Evolutionary conservation across 2,113 vertebrate species (phyloP).

Genomic region (Ophiodon elongatus): DNA sequence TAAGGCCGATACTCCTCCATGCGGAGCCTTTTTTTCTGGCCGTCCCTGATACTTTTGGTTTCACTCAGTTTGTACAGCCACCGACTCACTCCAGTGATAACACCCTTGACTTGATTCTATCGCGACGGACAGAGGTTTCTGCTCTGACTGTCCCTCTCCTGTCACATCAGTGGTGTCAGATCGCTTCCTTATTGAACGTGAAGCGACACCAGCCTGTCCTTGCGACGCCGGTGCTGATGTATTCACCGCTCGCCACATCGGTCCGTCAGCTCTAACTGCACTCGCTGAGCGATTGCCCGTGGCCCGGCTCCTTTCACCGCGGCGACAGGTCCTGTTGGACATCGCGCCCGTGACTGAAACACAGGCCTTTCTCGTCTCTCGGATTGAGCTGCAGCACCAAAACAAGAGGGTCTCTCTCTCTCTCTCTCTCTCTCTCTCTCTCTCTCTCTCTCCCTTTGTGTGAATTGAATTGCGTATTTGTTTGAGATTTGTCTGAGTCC

Average conservation of each 20-base stretch:
- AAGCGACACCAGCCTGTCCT: not conserved
- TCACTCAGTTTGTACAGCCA: not conserved
- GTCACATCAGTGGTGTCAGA: not conserved
- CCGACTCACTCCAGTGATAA: not conserved
- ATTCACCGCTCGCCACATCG: not conserved
- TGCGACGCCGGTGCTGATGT: not conserved
- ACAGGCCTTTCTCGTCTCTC: not conserved
- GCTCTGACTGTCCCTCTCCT: not conserved
- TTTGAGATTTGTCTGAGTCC: not conserved
- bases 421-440: not conserved
- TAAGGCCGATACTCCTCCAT: not conserved
- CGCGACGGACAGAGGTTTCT: not conserved
- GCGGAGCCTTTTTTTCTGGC: not conserved
- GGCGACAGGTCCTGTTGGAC: not conserved
- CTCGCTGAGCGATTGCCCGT: not conserved
- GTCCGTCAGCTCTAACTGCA: not conserved
- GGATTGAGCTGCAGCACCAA: not conserved
- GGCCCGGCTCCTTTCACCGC: not conserved
- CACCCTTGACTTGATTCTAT: not conserved
- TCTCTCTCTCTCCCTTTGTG: not conserved
- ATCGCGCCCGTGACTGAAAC: not conserved
- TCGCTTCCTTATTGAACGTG: not conserved
- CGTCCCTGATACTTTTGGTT: not conserved
- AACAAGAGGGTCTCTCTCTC: not conserved
- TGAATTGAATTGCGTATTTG: too few relatives aligned